A percentile compares a stretch with the other conserved stretches of the same genome.
Evolutionary conservation across 2,113 vertebrate species (phyloP).

Genomic region (Chascanopsetta lugubris): DNA sequence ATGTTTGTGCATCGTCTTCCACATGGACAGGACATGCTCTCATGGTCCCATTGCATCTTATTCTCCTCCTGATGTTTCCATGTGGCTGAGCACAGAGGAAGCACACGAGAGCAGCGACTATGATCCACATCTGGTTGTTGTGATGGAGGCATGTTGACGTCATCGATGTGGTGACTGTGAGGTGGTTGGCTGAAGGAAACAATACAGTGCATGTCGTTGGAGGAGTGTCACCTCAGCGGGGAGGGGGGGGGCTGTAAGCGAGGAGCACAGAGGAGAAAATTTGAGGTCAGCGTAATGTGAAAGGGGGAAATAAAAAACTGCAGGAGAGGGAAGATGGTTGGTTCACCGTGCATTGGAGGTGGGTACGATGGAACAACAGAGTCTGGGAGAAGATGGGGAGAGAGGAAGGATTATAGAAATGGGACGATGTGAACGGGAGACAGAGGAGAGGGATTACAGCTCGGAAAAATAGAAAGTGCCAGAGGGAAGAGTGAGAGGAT

Average conservation of each 20-base stretch:
- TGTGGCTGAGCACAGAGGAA: conserved; percentile 4
- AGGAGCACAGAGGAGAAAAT: not conserved
- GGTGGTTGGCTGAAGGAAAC: conserved; percentile 49
- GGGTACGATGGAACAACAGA: conserved; percentile 23
- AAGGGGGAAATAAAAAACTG: conserved; percentile 18
- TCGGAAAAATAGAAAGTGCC: conserved; percentile 54
- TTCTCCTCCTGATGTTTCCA: not conserved
- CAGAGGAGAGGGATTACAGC: conserved; percentile 52
- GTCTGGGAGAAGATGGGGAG: conserved; percentile 29
- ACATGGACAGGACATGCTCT: not conserved
- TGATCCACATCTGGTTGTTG: conserved; percentile 42
- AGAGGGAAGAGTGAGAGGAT: conserved; percentile 62
- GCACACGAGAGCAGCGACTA: conserved; percentile 13
- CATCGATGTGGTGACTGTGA: conserved; percentile 44
- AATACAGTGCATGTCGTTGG: conserved; percentile 35
- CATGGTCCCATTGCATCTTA: not conserved
- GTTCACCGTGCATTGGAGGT: conserved; percentile 29
- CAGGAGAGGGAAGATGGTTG: not conserved
- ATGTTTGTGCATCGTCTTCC: not conserved
- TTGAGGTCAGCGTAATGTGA: conserved; percentile 16
- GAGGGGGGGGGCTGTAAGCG: conserved; percentile 4
- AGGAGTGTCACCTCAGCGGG: conserved; percentile 38
- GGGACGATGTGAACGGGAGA: conserved; percentile 40
- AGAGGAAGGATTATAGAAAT: conserved; percentile 59
- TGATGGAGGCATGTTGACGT: conserved; percentile 40